Evolutionary conservation across 1,140 invertebrate genomes (phyloP).

Genomic region (Drosophila gunungcola): DNA sequence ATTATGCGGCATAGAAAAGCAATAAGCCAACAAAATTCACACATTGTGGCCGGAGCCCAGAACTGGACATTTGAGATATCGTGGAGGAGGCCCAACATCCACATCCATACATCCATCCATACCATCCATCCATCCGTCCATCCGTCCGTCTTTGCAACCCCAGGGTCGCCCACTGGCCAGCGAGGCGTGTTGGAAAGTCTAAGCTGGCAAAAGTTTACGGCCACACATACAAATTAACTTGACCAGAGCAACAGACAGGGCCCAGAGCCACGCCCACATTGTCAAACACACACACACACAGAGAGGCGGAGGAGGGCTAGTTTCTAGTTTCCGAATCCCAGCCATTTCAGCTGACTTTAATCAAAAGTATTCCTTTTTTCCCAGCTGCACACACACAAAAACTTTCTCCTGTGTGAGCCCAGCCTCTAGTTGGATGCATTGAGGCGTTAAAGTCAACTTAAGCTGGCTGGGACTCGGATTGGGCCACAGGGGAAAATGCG

Average conservation of each 20-base stretch:
- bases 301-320: neutral
- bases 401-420: constrained; percentile 58
- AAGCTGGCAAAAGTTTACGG: constrained; percentile 80
- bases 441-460: constrained; percentile 82
- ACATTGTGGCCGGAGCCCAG: constrained; percentile 63
- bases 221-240: constrained; percentile 82
- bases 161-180: constrained; percentile 42
- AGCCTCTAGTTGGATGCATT: constrained; percentile 65
- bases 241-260: constrained; percentile 66
- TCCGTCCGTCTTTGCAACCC: neutral
- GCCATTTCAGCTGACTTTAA: constrained; percentile 73
- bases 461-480: constrained; percentile 53
- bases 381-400: constrained; percentile 37
- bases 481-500: constrained; percentile 52
- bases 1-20: constrained; percentile 81
- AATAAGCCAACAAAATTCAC: constrained; percentile 82
- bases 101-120: constrained; percentile 7
- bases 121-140: constrained; percentile 32
- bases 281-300: constrained; percentile 50
- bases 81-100: constrained; percentile 18
- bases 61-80: constrained; percentile 79
- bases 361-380: constrained; percentile 68
- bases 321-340: constrained; percentile 14
- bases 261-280: constrained; percentile 68
- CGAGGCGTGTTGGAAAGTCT: constrained; percentile 72